Evolutionary conservation across 1,140 invertebrate genomes (phyloP), one percentile per base, ranked within the genome.

Genomic region (Conus betulinus): DNA sequence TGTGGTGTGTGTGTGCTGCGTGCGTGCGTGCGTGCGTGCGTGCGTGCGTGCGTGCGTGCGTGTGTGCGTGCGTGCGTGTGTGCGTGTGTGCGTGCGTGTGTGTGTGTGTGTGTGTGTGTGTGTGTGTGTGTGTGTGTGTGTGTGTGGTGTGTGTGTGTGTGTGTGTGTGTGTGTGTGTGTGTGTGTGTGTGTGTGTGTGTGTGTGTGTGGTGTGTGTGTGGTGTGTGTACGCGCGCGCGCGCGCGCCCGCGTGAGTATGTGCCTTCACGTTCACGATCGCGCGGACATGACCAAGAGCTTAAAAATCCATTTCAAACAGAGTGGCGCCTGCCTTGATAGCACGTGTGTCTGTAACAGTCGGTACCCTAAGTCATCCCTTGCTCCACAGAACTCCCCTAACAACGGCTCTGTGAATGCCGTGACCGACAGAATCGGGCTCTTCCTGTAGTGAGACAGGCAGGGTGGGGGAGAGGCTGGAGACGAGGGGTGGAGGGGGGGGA

Each of bases 91-190:
- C 11, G 5, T 39, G 78, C 4, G 51, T 79, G 51, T 79, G 23
- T 51, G 78, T 51, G 51, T 79, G 27, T 51, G 78, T 11, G 78
- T 51, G 51, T 52, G 25, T 79, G 27, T 79, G 78, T 79, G 51
- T 11, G 78, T 39, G 27, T 27, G 25, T 79, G 25, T 79, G 25
- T 39, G 78, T 79, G 27, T 79, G 78, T 39, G n/a, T 79, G 78
- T 79, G 78, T 79, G 78, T 79, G 78, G 78, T 79, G 78, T 39
- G 78, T 39, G 78, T 39, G 67, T 23, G 67, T 17, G 17, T 23
- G 67, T 23, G 8, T 5, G 67, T 23, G 67, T 23, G 67, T 23
- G 67, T 23, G 67, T 23, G 67, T 23, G 67, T 71, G 67, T 71
- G 67, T 71, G 8, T 20, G 67, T 71, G 67, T 71, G 67, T 71